phyloP scores from a whole-genome alignment of 2,797 vertebrate species.

The Aeoliscus strigatus region DNA sequence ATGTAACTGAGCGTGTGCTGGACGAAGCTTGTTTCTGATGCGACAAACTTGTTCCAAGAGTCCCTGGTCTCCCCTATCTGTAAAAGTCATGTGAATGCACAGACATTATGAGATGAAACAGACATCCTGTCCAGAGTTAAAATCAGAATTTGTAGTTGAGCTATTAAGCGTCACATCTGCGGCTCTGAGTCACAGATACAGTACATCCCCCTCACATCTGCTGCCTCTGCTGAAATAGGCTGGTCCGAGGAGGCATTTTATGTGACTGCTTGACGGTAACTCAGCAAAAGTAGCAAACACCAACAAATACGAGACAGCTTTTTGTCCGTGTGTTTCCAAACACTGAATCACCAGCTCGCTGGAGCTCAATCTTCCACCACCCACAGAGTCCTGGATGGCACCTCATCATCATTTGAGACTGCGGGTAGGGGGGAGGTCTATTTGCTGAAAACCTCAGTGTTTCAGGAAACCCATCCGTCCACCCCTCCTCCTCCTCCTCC shows the following conservation, averaged over 20 bases:
- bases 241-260: conserved; percentile 25
- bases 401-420: conserved; percentile 68
- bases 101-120: too few relatives aligned
- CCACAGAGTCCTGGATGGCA: conserved; percentile 58
- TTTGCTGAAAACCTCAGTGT: conserved; percentile 69
- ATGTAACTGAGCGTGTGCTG: too few relatives aligned
- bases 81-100: too few relatives aligned
- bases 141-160: too few relatives aligned
- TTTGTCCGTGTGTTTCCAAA: conserved; percentile 62
- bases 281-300: conserved; percentile 54
- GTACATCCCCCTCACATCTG: too few relatives aligned
- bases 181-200: too few relatives aligned
- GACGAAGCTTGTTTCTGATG: too few relatives aligned
- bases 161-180: too few relatives aligned
- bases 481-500: conserved; percentile 40
- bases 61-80: too few relatives aligned
- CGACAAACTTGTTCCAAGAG: too few relatives aligned
- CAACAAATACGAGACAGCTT: conserved; percentile 52
- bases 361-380: conserved; percentile 59
- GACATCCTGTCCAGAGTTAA: too few relatives aligned
- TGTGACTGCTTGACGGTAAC: conserved; percentile 49
- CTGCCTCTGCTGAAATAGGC: conserved; percentile 5
- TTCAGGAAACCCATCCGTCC: conserved; percentile 62
- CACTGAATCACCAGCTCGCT: conserved; percentile 56
- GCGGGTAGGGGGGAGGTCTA: conserved; percentile 64